Evolutionary conservation across 2,113 vertebrate genomes (phyloP), one percentile per base, ranked within the genome.

Genomic region (Sorex araneus): DNA sequence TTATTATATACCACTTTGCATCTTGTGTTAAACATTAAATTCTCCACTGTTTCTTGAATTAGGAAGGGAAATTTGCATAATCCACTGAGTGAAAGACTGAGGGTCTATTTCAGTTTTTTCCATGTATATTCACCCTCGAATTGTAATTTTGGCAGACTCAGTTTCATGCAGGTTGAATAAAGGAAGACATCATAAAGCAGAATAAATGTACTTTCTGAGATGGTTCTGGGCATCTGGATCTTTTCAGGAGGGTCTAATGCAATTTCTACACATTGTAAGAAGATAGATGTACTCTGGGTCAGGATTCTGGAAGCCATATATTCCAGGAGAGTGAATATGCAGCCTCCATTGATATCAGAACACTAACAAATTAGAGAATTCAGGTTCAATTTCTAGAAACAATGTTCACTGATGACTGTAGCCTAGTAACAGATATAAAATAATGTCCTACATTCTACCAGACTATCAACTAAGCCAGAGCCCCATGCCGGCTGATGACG

Each of bases 1-100:
- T 8, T 13, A 23, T 64, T 71, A 43, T 25, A 3, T 21, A 16
- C 74, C n/a, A 8, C 15, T 92, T 84, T 87, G 28, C 1, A 25
- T 40, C 23, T 79, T 19, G 18, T 50, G 12, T 27, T 21, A 32
- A 94, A 70, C 12, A 70, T 1, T 12, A 89, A 74, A 12, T 7
- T 75, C 23, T 40, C 7, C 1, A 74, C 10, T 23, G 27, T 64
- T 76, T 70, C 34, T 87, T 91, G 76, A 93, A 95, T 74, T 16
- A 8, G 67, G 13, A 73, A 57, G 19, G 76, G 8, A 73, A 63
- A 43, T 3, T 28, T 76, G n/a, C 18, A 47, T 36, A 15, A 82
- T 1, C 3, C 4, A 67, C n/a, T 21, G 45, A n/a, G 36, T 80
- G 10, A 34, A 79, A 76, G 84, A 45, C 28, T 57, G 34, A 83